Evolutionary conservation across 2,888 invertebrate genomes (phyloP).

Genomic region (Drosophila algonquin): DNA sequence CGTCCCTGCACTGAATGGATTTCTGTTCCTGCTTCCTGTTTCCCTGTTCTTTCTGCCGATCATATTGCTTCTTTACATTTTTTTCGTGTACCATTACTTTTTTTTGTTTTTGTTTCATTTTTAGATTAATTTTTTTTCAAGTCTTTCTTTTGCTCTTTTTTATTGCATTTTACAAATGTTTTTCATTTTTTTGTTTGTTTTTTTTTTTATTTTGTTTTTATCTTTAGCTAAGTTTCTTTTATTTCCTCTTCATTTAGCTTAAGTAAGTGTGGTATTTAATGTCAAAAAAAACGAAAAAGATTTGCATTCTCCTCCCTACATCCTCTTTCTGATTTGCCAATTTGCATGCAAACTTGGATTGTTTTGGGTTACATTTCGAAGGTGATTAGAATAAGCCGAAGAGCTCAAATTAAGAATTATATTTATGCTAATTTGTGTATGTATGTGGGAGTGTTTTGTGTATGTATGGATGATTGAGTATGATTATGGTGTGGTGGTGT

Average conservation of each 20-base stretch:
- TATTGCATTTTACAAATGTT: slow-evolving; percentile 76
- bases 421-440: slow-evolving; percentile 60
- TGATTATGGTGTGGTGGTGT: slow-evolving; percentile 44
- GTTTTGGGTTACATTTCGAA: slow-evolving; percentile 68
- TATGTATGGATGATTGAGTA: slow-evolving; percentile 27
- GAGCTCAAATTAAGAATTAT: slow-evolving; percentile 59
- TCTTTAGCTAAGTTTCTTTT: slow-evolving; percentile 60
- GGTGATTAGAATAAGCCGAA: slow-evolving; percentile 52
- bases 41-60: slow-evolving; percentile 19
- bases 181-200: slow-evolving; percentile 50
- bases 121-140: slow-evolving; percentile 76
- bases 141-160: slow-evolving; percentile 84
- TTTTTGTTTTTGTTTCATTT: slow-evolving; percentile 40
- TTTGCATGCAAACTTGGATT: slow-evolving; percentile 37
- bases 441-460: slow-evolving; percentile 20
- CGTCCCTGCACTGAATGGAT: slow-evolving; percentile 20
- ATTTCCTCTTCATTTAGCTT: slow-evolving; percentile 55
- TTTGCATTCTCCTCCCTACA: slow-evolving; percentile 47
- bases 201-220: slow-evolving; percentile 43
- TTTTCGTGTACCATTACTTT: slow-evolving; percentile 37
- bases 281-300: slow-evolving; percentile 57
- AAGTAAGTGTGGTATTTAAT: slow-evolving; percentile 57
- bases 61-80: slow-evolving; percentile 55
- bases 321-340: slow-evolving; percentile 51
- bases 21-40: slow-evolving; percentile 15